A percentile compares a stretch with the other conserved stretches of the same genome.
These are phyloP conservation scores for Zaprionus capensis DNA, from an alignment of 1,140 invertebrate species.

Conservation along the genomic window DNA sequence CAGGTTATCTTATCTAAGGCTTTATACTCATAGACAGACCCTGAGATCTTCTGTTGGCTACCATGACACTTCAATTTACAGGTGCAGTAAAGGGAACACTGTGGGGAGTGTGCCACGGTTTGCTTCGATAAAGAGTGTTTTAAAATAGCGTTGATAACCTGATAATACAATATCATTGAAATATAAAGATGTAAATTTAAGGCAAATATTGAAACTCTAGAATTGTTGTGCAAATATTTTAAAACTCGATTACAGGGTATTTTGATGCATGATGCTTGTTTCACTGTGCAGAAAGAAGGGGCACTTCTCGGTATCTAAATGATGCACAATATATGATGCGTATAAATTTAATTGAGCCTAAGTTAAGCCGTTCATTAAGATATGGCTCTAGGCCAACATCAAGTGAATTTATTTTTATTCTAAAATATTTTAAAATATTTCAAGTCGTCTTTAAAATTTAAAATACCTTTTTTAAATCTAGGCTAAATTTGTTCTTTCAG, in stretches of 20 bases:
- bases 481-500: constrained; percentile 18
- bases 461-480: too few relatives aligned
- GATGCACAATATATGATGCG: background rate
- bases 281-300: background rate
- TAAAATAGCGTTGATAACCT: background rate
- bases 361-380: constrained; percentile 3
- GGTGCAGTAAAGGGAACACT: background rate
- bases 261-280: background rate
- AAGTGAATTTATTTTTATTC: background rate
- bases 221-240: background rate
- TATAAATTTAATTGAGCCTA: background rate
- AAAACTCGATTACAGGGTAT: background rate
- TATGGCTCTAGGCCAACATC: background rate
- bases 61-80: constrained; percentile 28
- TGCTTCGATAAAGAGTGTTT: constrained; percentile 1
- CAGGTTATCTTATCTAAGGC: constrained; percentile 40
- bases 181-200: background rate
- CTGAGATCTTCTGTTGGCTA: constrained; percentile 2
- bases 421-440: background rate
- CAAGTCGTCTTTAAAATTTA: background rate
- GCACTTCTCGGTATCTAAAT: background rate
- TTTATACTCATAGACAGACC: constrained; percentile 21
- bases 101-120: background rate
- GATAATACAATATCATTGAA: background rate
- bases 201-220: background rate